Percentiles rank a stretch among this genome's conserved stretches.
Conservation (phyloP, 2,797 vertebrate genomes). For the Brachyalestes nurse region DNA sequence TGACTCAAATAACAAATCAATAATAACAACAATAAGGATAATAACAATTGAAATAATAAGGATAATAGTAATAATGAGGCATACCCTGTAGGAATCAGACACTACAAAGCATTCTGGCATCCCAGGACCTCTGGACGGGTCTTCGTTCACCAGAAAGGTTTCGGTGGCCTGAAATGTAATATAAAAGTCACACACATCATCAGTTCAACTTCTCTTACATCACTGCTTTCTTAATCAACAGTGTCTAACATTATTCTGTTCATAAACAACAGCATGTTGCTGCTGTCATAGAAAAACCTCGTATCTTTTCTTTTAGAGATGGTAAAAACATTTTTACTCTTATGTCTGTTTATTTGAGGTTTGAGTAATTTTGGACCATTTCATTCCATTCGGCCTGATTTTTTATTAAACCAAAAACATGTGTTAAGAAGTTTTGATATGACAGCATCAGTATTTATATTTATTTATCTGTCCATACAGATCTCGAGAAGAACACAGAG, state of each 20-base stretch:
- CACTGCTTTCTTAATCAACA: background rate
- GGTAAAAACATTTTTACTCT: background rate
- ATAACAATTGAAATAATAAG: constrained; percentile 65
- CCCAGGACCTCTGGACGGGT: constrained; percentile 82
- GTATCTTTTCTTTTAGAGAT: background rate
- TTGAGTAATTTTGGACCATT: background rate
- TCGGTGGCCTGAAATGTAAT: constrained; percentile 82
- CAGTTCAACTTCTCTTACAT: constrained; percentile 30
- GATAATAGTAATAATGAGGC: constrained; percentile 67
- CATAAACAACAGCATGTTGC: background rate
- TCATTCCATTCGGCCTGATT: background rate
- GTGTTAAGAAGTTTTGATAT: background rate
- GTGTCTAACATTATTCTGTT: background rate
- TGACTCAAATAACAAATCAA: constrained; percentile 75
- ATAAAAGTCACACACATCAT: constrained; percentile 68
- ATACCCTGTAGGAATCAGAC: constrained; percentile 86
- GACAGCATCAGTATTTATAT: constrained; percentile 1
- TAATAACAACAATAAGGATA: constrained; percentile 64
- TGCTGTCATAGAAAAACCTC: background rate
- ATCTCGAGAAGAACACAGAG: background rate
- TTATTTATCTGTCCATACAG: background rate
- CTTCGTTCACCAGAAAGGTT: constrained; percentile 85
- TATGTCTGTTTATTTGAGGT: background rate
- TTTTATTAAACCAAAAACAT: background rate
- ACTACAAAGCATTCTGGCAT: constrained; percentile 87